Conservation (phyloP, 2,797 vertebrate genomes). For the Acrossocheilus fasciatus region DNA sequence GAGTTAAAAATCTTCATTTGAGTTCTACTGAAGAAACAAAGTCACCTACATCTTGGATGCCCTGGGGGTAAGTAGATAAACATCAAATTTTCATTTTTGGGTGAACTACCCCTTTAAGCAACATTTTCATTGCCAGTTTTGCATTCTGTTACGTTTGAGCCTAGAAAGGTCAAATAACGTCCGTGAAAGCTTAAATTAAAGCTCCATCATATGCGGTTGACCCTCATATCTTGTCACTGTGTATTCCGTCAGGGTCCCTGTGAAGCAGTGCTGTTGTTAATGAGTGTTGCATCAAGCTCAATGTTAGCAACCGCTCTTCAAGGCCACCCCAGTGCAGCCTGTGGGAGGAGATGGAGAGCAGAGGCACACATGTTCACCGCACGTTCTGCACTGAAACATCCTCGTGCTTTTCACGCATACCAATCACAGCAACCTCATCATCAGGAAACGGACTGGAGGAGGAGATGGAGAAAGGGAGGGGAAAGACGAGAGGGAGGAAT, state of each 20-base stretch:
- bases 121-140: neutral
- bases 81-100: too few relatives aligned
- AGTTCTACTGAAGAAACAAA: too few relatives aligned
- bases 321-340: neutral
- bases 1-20: too few relatives aligned
- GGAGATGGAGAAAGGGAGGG: neutral
- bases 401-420: constrained; percentile 25
- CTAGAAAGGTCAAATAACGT: neutral
- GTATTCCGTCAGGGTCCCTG: neutral
- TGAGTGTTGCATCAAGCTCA: neutral
- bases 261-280: neutral
- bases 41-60: too few relatives aligned
- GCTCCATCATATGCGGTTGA: neutral
- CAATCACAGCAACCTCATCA: constrained; percentile 20
- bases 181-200: neutral
- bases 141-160: neutral
- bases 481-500: neutral
- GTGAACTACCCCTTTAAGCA: neutral
- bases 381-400: constrained; percentile 38
- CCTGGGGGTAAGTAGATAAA: too few relatives aligned
- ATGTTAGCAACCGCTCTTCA: constrained; percentile 17
- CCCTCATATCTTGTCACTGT: constrained; percentile 4
- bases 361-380: constrained; percentile 33
- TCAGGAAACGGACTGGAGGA: neutral
- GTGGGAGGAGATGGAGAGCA: constrained; percentile 29